phyloP scores from a whole-genome alignment of 2,113 vertebrate genomes.

The Hemibagrus wyckioides region DNA sequence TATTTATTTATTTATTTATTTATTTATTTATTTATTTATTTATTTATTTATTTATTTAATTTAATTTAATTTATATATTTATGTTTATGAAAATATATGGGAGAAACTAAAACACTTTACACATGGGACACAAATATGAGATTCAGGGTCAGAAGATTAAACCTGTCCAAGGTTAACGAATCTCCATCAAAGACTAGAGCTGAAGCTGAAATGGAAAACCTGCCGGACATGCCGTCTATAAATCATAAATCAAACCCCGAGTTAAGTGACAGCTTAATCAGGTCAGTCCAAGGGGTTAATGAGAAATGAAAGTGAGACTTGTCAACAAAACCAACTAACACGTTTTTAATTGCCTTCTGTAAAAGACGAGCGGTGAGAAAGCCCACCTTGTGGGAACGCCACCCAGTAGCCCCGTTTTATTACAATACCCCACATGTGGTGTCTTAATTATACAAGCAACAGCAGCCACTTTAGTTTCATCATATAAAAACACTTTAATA shows the following conservation, averaged over 20 bases:
- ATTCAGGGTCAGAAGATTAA: background rate
- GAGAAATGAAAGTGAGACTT: conserved; percentile 22
- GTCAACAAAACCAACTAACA: conserved; percentile 25
- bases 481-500: background rate
- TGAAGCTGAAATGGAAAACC: background rate
- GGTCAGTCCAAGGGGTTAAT: conserved; percentile 18
- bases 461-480: background rate
- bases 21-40: no score
- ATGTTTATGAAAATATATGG: background rate
- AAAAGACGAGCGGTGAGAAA: background rate
- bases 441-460: conserved; percentile 19
- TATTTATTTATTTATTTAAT: no score
- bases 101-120: background rate
- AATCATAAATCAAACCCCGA: conserved; percentile 14
- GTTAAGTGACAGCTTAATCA: conserved; percentile 15
- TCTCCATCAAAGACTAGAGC: background rate
- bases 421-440: background rate
- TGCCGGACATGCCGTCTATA: conserved; percentile 5
- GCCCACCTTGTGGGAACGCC: background rate
- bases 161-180: background rate
- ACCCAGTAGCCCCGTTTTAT: conserved; percentile 1
- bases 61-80: no score
- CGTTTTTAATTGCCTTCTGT: conserved; percentile 27
- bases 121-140: background rate
- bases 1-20: no score